Base-by-base conservation (phyloP, 2,888 invertebrate species). In the Oxyteleia sp. region DNA sequence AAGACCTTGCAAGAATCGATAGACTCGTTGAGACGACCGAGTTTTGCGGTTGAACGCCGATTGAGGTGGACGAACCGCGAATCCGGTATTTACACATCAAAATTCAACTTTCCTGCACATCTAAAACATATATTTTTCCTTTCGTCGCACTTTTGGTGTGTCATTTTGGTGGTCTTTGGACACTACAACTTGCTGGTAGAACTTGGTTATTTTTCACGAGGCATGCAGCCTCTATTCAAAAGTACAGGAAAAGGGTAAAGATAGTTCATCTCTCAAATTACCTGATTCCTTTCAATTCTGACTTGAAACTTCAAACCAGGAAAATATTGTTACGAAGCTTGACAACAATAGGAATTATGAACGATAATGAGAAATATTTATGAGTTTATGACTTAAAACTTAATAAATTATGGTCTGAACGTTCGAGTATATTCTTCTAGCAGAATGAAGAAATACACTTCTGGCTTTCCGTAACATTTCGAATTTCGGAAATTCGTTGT, bases 61-160 rank as follows among this genome's bases (percentile, higher is more conserved):
- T 49, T 16, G 15, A 47, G 49, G 59, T 59, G 59, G 71, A 59
- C 71, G 71, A 49, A 59, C 71, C 59, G 59, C 59, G 59, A 71
- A 71, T 71, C 71, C 71, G 71, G 71, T 71, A 49, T 71, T 71
- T 49, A 16, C 41, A 71, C 66, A 49, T 49, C 18, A 49, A 66
- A 45, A 4, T 61, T 45, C 43, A 29, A 29, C 29, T 61, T 45
- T 61, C 61, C 61, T 26, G 26, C 23, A 20, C 29, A 41, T 61
- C 29, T 43, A n/a, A 35, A 61, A 38, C n/a, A 20, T 10, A 11
- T 49, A 18, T 20, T 3, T 15, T n/a, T 43, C 1, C 43, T 43
- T 43, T 43, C 49, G 13, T 43, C 7, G 15, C 43, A 15, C 3
- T n/a, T 43, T 57, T 16, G 35, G 11, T 38, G 35, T 18, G 55